Evolutionary conservation across 2,797 vertebrate species (phyloP), one percentile per base, ranked within the genome.

Genomic region (Sebastiscus tertius): DNA sequence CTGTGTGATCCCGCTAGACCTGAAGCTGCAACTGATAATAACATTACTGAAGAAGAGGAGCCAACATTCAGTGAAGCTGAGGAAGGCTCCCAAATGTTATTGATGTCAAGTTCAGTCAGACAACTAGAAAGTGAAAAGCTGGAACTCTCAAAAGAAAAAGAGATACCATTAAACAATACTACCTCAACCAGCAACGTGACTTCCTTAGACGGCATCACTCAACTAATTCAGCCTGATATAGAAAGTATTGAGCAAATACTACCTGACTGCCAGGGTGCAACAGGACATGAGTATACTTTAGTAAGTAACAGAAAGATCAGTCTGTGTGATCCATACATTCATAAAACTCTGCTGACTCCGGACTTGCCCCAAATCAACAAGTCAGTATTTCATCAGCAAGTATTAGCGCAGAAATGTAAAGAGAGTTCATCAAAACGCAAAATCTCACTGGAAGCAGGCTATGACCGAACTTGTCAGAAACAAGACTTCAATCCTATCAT

Each of bases 241-340:
- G 64, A 79, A 20, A 80, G 90, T 29, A 36, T 76, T 90, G 90
- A 91, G 58, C 71, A 58, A 66, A 73, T 84, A 67, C 14, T 46
- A 39, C 90, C 91, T 79, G 81, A 79, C 31, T 69, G 87, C 3
- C 72, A 85, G 52, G 29, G 36, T 72, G 58, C 62, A 71, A 82
- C 74, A 54, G 73, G 72, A 56, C 36, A 63, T 78, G 91, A 85
- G 82, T 64, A 79, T 71, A 85, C 76, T 73, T 74, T 42, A 62
- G 29, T 36, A 63, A 70, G 64, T 20, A 90, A 92, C 72, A 92
- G 88, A 84, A 90, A 73, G 49, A 93, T 88, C 60, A 3, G 79
- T 81, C 84, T 88, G 27, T 92, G 92, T 42, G 94, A 93, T 67
- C 89, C 95, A 68, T 94, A 88, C 52, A 52, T 93, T 79, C 92